A percentile compares a stretch with the other conserved stretches of the same genome.
Evolutionary conservation across 1,140 invertebrate species (phyloP).

Genomic region (Ridgeia piscesae): DNA sequence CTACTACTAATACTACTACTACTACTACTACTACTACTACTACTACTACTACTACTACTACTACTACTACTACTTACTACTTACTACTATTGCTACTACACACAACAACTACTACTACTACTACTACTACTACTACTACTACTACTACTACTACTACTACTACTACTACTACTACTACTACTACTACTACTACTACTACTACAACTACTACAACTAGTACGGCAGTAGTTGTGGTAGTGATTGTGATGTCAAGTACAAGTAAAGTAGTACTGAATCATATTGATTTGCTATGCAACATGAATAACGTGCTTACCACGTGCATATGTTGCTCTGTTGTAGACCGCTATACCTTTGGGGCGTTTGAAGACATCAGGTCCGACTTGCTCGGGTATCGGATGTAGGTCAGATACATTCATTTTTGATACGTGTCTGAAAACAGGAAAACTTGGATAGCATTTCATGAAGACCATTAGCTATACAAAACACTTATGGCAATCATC

Average conservation of each 20-base stretch:
- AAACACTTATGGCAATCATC: too few species aligned
- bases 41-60: constrained; percentile 32
- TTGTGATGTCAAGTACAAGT: background rate
- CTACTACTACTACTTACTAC: constrained; percentile 31
- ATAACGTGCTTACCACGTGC: background rate
- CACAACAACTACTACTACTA: constrained; percentile 31
- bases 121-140: constrained; percentile 30
- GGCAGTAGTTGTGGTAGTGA: background rate
- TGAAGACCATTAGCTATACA: too few species aligned
- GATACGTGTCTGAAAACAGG: background rate
- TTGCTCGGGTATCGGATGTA: background rate
- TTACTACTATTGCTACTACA: constrained; percentile 30
- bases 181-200: constrained; percentile 31
- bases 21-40: constrained; percentile 29
- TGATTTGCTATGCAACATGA: background rate
- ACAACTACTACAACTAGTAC: constrained; percentile 19
- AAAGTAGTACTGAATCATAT: background rate
- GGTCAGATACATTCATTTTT: background rate
- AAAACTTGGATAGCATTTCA: too few species aligned
- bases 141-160: constrained; percentile 29
- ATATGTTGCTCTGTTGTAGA: background rate
- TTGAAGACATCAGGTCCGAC: background rate
- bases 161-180: constrained; percentile 32
- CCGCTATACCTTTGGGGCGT: background rate
- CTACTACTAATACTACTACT: constrained; percentile 32